Percentiles rank a stretch among this genome's conserved stretches.
Evolutionary conservation across 2,888 invertebrate genomes (phyloP).

Genomic region (Pseudococcus longispinus): DNA sequence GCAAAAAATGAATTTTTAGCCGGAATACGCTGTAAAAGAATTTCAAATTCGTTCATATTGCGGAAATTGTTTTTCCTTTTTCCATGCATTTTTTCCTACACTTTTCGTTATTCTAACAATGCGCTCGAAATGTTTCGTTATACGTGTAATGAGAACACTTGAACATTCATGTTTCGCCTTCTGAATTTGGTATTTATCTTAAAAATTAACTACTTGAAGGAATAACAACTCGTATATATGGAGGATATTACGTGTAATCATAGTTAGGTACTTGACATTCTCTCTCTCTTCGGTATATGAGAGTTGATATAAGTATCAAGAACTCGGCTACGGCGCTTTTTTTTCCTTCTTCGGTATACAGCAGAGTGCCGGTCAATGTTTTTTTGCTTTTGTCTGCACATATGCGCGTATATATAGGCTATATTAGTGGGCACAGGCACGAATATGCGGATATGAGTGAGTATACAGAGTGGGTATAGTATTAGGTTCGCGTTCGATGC

Average conservation of each 20-base stretch:
- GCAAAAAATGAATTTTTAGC: constrained; percentile 21
- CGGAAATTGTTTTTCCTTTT: constrained; percentile 31
- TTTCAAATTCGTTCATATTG: constrained; percentile 31
- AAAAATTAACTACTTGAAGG: constrained; percentile 8
- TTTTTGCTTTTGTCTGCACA: not conserved
- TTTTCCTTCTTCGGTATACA: not conserved
- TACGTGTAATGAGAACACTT: constrained; percentile 16
- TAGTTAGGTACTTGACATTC: not conserved
- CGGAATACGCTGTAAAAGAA: not conserved
- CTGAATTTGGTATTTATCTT: constrained; percentile 33
- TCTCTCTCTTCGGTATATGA: not conserved
- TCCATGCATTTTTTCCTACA: not conserved
- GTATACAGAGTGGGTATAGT: no score
- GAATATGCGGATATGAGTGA: no score
- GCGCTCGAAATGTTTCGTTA: constrained; percentile 25
- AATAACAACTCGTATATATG: not conserved
- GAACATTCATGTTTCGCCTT: constrained; percentile 17
- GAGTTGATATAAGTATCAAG: not conserved
- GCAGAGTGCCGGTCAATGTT: not conserved
- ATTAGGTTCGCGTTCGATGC: not conserved
- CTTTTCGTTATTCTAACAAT: not conserved
- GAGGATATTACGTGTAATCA: not conserved
- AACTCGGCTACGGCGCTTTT: not conserved
- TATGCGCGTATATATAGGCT: not conserved
- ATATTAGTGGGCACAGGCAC: not conserved